Base-by-base conservation (phyloP, 2,888 invertebrate genomes). In the Cheilosia soror region DNA sequence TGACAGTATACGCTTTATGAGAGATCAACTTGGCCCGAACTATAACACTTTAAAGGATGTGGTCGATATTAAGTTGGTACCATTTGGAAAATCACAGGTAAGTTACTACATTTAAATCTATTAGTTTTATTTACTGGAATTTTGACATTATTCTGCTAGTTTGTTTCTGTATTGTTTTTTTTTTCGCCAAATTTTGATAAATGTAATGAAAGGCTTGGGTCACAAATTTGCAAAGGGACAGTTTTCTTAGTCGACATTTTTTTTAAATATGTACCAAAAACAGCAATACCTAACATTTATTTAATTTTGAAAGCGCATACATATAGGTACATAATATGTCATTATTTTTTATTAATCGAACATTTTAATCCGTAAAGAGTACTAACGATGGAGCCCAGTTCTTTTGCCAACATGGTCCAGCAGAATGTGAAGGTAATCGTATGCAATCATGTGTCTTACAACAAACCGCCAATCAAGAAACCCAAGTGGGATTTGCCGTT, bases 41-140 rank as follows among this genome's bases (percentile, higher is more conserved):
- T 92, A 94, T 89, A 89, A 91, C 4, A 89, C 93, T 57, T 89
- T 95, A 51, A 91, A 93, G 7, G 89, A 93, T 11, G 93, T 93
- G 88, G 89, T 95, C 5, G 91, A 92, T 49, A 89, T 95, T 13
- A 90, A 91, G 20, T 91, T 95, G 40, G 92, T 95, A 60, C 95
- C 95, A 1, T 95, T 95, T 89, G 95, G 95, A 58, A 95, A 95
- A 91, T 93, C 95, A 7, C 89, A 88, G 88, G 95, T 95, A 90
- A 93, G 92, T 2, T 15, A 5, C n/a, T 44, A 6, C n/a, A 15
- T 44, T 9, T 3, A 9, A 33, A 33, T 11, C 3, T 0, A 7
- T 11, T 37, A 4, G 9, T 11, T 9, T 33, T 4, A 37, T 37
- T 37, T 37, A 13, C 15, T 15, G 2, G 4, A 1, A 44, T 5